Base-by-base conservation (phyloP, 2,888 invertebrate genomes). In the Drosophila niveifrons region DNA sequence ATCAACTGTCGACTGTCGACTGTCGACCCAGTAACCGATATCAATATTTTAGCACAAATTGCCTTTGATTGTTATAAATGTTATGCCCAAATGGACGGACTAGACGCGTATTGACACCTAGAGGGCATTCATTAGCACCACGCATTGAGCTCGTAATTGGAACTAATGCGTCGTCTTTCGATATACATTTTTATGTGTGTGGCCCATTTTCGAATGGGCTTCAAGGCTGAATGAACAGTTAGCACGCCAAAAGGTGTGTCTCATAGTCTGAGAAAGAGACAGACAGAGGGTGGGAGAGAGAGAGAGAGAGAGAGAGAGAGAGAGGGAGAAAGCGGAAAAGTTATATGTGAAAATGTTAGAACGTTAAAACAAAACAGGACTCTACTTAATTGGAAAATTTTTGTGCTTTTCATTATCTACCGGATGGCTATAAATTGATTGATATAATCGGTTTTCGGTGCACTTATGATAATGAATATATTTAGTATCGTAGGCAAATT, bases 11-110 rank as follows among this genome's bases (percentile, higher is more conserved):
- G 36, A 36, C n/a, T n/a, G 34, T 11, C 1, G 8, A 48, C n/a
- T 13, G 10, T 11, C 75, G 75, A 78, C 75, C 81, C 73, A 81
- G 66, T 81, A 75, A 71, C 88, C 68, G 71, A 73, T 87, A 74
- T 79, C 70, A 66, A 65, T 59, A 64, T 64, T 62, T 69, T 69
- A 56, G 41, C 63, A 61, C 68, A 70, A 74, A 80, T 72, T 80
- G 76, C 57, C 62, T 31, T 72, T 79, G 72, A 79, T 80, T 82
- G 72, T 34, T 39, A 53, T 34, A 47, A 59, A 58, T 56, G 55
- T 34, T 39, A 18, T 29, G n/a, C 28, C n/a, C 47, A 8, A 8
- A n/a, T n/a, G n/a, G n/a, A n/a, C 6, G 13, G 23, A 47, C 13
- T 3, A 13, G 23, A 18, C 17, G 39, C 48, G 47, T 41, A 67